phyloP scores from a whole-genome alignment of 2,113 vertebrate species.

The Menidia beryllina region DNA sequence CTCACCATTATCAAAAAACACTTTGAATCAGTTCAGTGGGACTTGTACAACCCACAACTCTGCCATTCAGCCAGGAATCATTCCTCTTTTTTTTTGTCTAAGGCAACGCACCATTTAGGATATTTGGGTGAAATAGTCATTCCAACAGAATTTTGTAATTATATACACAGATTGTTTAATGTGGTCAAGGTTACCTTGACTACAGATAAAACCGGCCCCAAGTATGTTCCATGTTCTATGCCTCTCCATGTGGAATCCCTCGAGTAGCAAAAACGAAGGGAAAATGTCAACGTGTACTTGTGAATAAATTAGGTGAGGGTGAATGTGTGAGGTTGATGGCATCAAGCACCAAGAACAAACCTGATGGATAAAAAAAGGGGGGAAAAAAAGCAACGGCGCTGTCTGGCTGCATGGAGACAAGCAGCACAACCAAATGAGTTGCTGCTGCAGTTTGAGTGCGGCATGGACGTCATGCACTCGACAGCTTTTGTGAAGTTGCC shows the following conservation, averaged over 20 bases:
- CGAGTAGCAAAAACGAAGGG: slow-evolving; percentile 16
- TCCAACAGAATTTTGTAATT: no score
- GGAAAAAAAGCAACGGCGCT: no score
- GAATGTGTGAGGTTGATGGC: slow-evolving; percentile 26
- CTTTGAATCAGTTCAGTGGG: slow-evolving; percentile 1
- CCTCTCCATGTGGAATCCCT: slow-evolving; percentile 23
- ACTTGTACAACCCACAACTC: background rate
- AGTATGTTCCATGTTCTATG: background rate
- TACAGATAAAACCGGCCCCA: slow-evolving; percentile 12
- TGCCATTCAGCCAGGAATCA: background rate
- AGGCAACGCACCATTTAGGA: background rate
- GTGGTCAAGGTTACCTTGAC: no score
- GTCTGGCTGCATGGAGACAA: background rate
- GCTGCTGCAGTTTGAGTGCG: slow-evolving; percentile 45
- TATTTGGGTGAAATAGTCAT: background rate
- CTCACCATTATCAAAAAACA: background rate
- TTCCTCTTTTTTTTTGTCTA: background rate
- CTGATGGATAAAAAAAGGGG: slow-evolving; percentile 15
- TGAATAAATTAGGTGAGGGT: slow-evolving; percentile 36
- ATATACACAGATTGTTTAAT: no score
- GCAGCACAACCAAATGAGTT: slow-evolving; percentile 48
- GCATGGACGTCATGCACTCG: background rate
- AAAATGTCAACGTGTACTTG: slow-evolving; percentile 12
- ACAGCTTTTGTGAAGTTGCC: background rate
- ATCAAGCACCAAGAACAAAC: slow-evolving; percentile 11